Conservation (phyloP, 2,113 vertebrate genomes). For the Pavo muticus region DNA sequence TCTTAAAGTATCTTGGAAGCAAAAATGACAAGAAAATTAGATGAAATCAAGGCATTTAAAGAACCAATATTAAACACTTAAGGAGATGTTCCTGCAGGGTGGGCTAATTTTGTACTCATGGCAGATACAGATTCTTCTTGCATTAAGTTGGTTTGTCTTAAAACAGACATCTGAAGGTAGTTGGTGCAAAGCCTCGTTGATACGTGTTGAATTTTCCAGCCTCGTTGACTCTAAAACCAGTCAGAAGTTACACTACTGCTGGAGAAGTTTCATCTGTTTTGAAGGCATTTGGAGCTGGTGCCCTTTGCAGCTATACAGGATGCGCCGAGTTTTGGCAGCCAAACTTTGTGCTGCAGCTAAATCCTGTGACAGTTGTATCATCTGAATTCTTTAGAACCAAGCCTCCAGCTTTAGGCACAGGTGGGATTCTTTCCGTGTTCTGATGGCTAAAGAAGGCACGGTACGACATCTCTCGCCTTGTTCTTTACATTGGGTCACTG, state of each 20-base stretch:
- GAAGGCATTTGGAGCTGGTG: background rate
- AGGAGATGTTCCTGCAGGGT: accelerated
- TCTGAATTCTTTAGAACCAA: background rate
- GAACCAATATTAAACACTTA: background rate
- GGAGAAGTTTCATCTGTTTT: background rate
- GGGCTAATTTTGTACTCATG: background rate
- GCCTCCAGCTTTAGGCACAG: background rate
- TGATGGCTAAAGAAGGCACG: background rate
- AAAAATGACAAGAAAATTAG: background rate
- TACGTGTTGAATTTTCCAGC: background rate
- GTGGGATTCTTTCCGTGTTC: background rate
- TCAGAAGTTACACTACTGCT: background rate
- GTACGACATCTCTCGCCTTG: background rate
- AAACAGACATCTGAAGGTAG: background rate
- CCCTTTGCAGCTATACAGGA: background rate
- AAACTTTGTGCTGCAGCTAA: background rate
- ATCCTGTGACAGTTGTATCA: background rate
- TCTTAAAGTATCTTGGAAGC: background rate
- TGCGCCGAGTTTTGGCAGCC: background rate
- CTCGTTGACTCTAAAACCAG: background rate
- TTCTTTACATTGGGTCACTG: background rate
- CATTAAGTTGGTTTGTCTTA: background rate
- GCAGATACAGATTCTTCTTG: background rate
- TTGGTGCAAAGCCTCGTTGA: background rate
- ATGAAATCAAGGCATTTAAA: background rate